Evolutionary conservation across 37 sponge, comb jelly and placozoan species (phyloP).

Genomic region (Beroe forskalii): DNA sequence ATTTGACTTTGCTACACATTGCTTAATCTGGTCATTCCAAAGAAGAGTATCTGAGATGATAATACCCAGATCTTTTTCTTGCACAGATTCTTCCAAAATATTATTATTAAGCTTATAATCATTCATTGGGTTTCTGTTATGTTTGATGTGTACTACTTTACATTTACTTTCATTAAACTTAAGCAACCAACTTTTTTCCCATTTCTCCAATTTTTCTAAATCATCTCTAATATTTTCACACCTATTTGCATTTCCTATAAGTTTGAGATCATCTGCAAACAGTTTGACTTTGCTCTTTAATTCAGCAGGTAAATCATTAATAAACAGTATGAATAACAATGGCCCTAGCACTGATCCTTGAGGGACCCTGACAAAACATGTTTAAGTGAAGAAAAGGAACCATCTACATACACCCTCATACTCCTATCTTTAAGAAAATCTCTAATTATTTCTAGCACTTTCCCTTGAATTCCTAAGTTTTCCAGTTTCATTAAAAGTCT

Average conservation of each 20-base stretch:
- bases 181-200: neutral
- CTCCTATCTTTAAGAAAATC: neutral
- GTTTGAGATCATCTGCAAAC: neutral
- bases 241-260: neutral
- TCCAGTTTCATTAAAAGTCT: neutral
- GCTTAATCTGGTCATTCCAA: too few relatives aligned
- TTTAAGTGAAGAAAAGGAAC: neutral
- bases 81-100: too few relatives aligned
- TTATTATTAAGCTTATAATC: too few relatives aligned
- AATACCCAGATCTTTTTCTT: too few relatives aligned
- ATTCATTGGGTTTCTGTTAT: too few relatives aligned
- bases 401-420: neutral
- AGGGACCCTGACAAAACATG: neutral
- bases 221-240: neutral
- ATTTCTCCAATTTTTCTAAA: neutral
- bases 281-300: neutral
- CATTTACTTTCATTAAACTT: neutral
- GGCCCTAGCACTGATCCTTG: neutral
- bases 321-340: neutral
- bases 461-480: neutral
- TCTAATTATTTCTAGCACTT: neutral
- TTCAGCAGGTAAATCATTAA: neutral
- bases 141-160: neutral
- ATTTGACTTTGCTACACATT: too few relatives aligned
- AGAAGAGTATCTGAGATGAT: too few relatives aligned